These are phyloP conservation scores for Cyprinodon variegatus DNA, from an alignment of 2,113 vertebrate genomes.

Conservation along the genomic window DNA sequence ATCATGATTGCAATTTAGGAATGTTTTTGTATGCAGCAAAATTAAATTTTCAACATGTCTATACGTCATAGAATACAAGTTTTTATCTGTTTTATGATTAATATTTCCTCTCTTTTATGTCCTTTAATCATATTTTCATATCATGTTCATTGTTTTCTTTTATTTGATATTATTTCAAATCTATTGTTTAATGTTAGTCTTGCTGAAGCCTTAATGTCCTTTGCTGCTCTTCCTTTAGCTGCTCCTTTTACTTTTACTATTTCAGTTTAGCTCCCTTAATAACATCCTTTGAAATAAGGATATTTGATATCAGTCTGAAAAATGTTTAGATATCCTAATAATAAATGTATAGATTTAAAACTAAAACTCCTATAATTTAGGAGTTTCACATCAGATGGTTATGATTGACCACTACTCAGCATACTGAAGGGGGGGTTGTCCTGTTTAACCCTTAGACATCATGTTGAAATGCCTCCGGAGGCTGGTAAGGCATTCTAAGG, in stretches of 20 bases:
- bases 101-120: not conserved
- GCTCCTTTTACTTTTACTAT: not conserved
- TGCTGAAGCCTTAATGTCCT: not conserved
- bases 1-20: not conserved
- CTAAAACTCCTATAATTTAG: too few relatives aligned
- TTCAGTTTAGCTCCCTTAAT: not conserved
- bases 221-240: not conserved
- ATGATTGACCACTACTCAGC: too few relatives aligned
- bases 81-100: not conserved
- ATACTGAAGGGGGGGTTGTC: not conserved
- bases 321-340: too few relatives aligned
- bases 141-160: not conserved
- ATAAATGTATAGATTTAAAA: not conserved
- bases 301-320: too few relatives aligned
- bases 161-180: not conserved
- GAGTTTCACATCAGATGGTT: not conserved
- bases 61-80: not conserved
- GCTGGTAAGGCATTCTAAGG: not conserved
- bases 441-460: too few relatives aligned
- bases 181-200: not conserved
- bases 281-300: too few relatives aligned
- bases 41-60: not conserved
- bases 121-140: not conserved
- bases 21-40: not conserved
- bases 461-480: not conserved